phyloP scores from a whole-genome alignment of 2,113 vertebrate species.

The Caloenas nicobarica region DNA sequence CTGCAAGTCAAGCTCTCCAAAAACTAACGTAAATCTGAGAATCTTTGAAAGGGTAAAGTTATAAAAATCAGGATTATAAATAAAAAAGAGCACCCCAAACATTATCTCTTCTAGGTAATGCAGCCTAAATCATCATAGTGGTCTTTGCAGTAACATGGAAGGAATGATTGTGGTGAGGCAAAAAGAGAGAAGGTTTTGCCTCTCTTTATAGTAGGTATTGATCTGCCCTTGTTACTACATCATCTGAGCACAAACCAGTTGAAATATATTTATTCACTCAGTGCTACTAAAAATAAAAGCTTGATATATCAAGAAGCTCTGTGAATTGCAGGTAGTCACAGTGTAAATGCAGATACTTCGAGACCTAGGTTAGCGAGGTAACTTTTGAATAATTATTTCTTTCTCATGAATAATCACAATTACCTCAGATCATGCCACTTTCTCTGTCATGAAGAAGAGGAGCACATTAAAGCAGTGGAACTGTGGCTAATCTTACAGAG shows the following conservation, averaged over 20 bases:
- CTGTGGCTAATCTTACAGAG: not conserved
- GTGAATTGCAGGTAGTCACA: not conserved
- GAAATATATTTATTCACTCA: not conserved
- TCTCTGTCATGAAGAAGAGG: not conserved
- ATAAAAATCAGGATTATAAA: not conserved
- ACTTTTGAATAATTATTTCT: not conserved
- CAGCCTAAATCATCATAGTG: not conserved
- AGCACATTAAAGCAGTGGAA: not conserved
- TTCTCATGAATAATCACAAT: not conserved
- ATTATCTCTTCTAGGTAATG: not conserved
- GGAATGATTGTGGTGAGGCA: not conserved
- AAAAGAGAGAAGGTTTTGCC: not conserved
- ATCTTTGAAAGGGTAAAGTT: not conserved
- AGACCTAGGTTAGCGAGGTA: not conserved
- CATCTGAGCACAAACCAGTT: not conserved
- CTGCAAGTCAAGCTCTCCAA: not conserved
- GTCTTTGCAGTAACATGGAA: not conserved
- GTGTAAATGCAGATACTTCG: not conserved
- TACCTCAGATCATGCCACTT: not conserved
- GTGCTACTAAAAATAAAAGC: not conserved
- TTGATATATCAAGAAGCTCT: not conserved
- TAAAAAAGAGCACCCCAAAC: not conserved
- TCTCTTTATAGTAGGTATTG: not conserved
- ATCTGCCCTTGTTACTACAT: not conserved
- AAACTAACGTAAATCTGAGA: conserved; percentile 20